phyloP scores from a whole-genome alignment of 2,113 vertebrate species.

The Ailurus styani region DNA sequence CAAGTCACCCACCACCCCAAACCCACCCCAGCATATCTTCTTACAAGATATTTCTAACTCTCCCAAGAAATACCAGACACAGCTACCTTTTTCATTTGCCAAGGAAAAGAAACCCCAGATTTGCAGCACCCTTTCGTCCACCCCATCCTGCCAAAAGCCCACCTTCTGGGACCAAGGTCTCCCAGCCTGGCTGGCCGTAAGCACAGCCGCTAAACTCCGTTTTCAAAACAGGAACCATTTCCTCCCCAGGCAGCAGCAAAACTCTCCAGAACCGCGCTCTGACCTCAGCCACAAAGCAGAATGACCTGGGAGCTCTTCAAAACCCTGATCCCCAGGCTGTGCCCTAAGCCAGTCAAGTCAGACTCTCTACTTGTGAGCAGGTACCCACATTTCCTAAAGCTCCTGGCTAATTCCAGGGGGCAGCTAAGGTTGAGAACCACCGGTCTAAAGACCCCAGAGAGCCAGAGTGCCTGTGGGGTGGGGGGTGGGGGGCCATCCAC shows the following conservation, averaged over 20 bases:
- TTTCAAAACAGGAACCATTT: slow-evolving; percentile 61
- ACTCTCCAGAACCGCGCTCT: neutral
- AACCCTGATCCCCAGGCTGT: neutral
- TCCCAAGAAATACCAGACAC: slow-evolving; percentile 20
- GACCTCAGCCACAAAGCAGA: neutral
- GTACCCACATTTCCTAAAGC: neutral
- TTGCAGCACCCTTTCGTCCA: neutral
- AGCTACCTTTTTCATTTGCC: neutral
- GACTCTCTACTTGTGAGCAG: neutral
- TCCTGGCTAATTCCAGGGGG: neutral
- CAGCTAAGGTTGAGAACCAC: neutral
- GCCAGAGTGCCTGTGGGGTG: neutral
- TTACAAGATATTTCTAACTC: neutral
- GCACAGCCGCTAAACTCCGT: neutral
- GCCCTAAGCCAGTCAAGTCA: neutral
- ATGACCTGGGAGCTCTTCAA: neutral
- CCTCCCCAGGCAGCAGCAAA: neutral
- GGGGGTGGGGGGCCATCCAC: neutral
- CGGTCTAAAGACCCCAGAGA: neutral
- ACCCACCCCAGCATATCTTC: neutral
- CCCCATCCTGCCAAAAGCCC: neutral
- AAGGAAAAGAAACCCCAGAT: neutral
- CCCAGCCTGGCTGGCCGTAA: neutral
- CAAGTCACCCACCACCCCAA: neutral
- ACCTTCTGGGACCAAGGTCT: neutral